These are phyloP conservation scores for Synaphobranchus kaupii DNA, from an alignment of 2,797 vertebrate species.

Conservation along the genomic window DNA sequence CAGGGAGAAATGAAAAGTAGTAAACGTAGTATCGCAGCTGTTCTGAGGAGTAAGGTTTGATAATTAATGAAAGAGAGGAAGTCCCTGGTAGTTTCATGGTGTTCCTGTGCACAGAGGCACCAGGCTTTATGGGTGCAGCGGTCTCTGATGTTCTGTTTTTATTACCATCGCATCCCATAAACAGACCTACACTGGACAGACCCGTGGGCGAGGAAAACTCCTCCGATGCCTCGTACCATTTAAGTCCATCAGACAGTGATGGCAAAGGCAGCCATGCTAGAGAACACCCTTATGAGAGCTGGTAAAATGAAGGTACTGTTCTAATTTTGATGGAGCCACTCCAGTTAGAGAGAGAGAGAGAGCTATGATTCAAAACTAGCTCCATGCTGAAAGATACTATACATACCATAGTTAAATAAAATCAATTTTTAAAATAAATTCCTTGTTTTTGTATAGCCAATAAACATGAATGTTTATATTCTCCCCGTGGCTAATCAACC, in stretches of 20 bases:
- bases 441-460: too few species aligned
- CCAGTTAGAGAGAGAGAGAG: too few species aligned
- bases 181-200: conserved; percentile 18
- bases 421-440: too few species aligned
- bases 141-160: conserved; percentile 79
- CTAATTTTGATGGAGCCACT: too few species aligned
- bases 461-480: too few species aligned
- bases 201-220: neutral
- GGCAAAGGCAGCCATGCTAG: neutral
- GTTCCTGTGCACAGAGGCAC: conserved; percentile 73
- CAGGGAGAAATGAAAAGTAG: conserved; percentile 76
- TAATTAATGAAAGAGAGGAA: conserved; percentile 82
- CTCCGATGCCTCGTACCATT: neutral
- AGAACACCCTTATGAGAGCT: too few species aligned
- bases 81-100: conserved; percentile 82
- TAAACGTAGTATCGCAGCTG: conserved; percentile 74
- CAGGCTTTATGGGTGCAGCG: conserved; percentile 71
- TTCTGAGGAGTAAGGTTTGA: conserved; percentile 46
- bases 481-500: too few species aligned
- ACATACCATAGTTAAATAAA: too few species aligned
- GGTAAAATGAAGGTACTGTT: too few species aligned
- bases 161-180: conserved; percentile 70
- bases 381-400: too few species aligned
- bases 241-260: neutral
- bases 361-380: too few species aligned